These are phyloP conservation scores for Coccyzus lansbergi DNA, from an alignment of 2,797 vertebrate genomes.

Conservation along the genomic window DNA sequence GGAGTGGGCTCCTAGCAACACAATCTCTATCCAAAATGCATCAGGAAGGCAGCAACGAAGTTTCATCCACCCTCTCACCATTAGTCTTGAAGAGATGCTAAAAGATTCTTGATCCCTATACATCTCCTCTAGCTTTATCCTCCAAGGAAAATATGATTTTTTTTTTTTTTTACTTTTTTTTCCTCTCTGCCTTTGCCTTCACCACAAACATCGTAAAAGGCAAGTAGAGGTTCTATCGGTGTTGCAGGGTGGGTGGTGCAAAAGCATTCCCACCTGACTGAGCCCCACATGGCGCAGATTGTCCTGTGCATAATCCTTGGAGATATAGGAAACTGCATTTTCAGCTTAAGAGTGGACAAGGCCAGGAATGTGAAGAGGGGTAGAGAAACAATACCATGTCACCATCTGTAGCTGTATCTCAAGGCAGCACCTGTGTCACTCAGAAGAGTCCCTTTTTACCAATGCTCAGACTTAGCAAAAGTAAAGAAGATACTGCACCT, in stretches of 20 bases:
- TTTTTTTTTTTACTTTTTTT: background rate
- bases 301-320: background rate
- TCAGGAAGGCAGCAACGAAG: too few relatives aligned
- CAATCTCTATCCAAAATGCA: fast-evolving
- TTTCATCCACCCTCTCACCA: background rate
- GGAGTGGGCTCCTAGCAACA: background rate
- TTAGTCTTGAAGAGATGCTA: background rate
- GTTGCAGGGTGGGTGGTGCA: fast-evolving
- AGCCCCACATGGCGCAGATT: fast-evolving
- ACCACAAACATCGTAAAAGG: background rate
- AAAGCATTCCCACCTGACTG: too few relatives aligned
- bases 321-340: background rate
- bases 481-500: background rate
- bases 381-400: background rate
- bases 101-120: background rate
- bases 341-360: background rate
- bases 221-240: fast-evolving
- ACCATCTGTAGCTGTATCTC: background rate
- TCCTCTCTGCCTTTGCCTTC: background rate
- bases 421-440: fast-evolving
- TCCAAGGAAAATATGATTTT: background rate
- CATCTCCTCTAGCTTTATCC: background rate
- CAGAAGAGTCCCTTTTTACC: background rate
- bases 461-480: background rate
- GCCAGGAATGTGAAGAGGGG: background rate